Evolutionary conservation across 2,113 vertebrate species (phyloP), one percentile per base, ranked within the genome.

Genomic region (Cepphus grylle): DNA sequence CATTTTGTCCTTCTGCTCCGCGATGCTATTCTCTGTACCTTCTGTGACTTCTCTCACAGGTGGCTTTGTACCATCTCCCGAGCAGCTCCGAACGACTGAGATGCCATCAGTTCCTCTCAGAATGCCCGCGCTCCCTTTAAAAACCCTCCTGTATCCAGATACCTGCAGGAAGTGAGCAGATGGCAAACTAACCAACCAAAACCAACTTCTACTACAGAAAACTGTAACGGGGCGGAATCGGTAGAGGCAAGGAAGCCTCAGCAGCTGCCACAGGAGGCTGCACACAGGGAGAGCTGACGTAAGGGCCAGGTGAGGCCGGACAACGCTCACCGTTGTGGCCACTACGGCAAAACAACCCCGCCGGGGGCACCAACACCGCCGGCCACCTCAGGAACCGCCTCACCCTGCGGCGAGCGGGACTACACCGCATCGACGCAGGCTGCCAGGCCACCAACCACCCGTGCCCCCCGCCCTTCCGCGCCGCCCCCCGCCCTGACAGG

Each of bases 91-190:
- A 55, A 38, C 2, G 17, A 22, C 12, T 8, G 49, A 56, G 80
- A 38, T 2, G 27, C 49, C 45, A 15, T 2, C 45, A 6, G 5
- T 1, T 56, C 61, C 40, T 12, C 73, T 9, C 50, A 30, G n/a
- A 49, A 55, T 1, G n/a, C 2, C 77, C 3, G 26, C 13, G 16
- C 17, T 11, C 30, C 20, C 63, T 58, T 91, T 71, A 78, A 67
- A 61, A 36, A 8, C 45, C 23, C 49, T 42, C 42, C 1, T 3
- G 73, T 18, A 32, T 5, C 30, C 27, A 6, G 58, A n/a, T 0
- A 10, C n/a, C 47, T 15, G 36, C 66, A 40, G n/a, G 56, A 59
- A 85, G 40, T 1, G 72, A 86, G 18, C 30, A 47, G 40, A 40
- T 0, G 11, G 65, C 59, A 42, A 45, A 63, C 20, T 1, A 90